A percentile compares a stretch with the other conserved stretches of the same genome.
Evolutionary conservation across 2,888 invertebrate genomes (phyloP).

Genomic region (Asteroscopus sphinx): DNA sequence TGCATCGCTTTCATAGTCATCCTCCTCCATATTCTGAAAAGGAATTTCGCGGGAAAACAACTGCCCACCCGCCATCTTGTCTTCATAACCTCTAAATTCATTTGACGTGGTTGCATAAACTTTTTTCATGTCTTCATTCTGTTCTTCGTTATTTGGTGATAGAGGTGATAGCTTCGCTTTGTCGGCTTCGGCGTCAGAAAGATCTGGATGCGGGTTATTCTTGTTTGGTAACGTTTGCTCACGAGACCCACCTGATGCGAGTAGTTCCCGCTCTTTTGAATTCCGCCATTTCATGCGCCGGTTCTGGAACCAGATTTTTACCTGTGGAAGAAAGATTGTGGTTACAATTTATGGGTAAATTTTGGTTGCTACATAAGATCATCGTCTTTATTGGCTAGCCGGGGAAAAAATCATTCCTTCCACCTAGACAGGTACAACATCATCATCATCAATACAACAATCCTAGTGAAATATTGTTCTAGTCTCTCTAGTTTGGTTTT

Average conservation of each 20-base stretch:
- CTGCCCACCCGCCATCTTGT: constrained; percentile 76
- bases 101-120: constrained; percentile 75
- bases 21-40: constrained; percentile 80
- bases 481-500: no score
- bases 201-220: constrained; percentile 98
- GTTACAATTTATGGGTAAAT: background rate
- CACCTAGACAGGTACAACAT: no score
- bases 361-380: no score
- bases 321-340: constrained; percentile 74
- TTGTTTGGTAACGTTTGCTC: constrained; percentile 99
- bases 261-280: constrained; percentile 97
- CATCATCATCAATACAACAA: no score
- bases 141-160: constrained; percentile 84
- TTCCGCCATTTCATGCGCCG: constrained; percentile 99
- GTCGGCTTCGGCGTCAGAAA: constrained; percentile 96
- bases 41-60: constrained; percentile 72
- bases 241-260: constrained; percentile 97
- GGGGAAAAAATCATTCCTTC: no score
- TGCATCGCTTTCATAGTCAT: constrained; percentile 87
- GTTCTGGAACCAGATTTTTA: constrained; percentile 97
- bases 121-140: constrained; percentile 74
- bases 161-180: constrained; percentile 92
- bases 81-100: constrained; percentile 72
- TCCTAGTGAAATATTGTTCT: no score
- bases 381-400: no score